Conservation (phyloP, 2,888 invertebrate species). For the Stenotaenia linearis region DNA sequence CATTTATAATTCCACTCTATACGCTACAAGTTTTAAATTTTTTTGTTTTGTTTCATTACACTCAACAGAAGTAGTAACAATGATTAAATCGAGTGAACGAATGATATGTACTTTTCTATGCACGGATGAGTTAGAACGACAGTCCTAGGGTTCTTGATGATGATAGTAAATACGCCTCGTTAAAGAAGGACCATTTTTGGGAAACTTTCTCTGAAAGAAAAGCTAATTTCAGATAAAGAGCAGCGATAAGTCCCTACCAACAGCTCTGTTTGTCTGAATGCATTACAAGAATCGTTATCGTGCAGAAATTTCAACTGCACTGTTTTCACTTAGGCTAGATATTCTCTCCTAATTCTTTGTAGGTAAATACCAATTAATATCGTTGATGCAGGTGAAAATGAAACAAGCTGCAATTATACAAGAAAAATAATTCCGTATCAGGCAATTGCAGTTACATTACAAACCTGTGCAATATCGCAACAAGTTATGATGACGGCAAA, state of each 20-base stretch:
- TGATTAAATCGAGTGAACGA: neutral
- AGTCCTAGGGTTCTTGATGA: neutral
- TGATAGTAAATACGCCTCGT: conserved; percentile 2
- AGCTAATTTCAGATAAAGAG: conserved; percentile 21
- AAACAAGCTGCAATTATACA: neutral
- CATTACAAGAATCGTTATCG: neutral
- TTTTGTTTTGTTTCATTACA: neutral
- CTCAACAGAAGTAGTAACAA: neutral
- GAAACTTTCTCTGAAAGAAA: conserved; percentile 4
- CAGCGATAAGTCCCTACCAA: conserved; percentile 1
- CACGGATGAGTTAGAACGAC: conserved; percentile 4
- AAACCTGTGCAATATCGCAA: conserved; percentile 17
- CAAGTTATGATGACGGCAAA: conserved; percentile 18
- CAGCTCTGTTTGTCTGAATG: neutral
- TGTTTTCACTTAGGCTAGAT: neutral
- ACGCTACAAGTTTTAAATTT: too few species aligned
- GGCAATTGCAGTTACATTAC: conserved; percentile 12
- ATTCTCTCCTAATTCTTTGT: neutral
- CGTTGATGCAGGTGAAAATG: neutral
- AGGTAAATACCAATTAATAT: neutral
- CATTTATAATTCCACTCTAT: neutral
- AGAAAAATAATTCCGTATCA: neutral
- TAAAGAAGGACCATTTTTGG: neutral
- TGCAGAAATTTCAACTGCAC: neutral
- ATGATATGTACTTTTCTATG: conserved; percentile 4